Evolutionary conservation across 1,140 invertebrate genomes (phyloP), one percentile per base, ranked within the genome.

Genomic region (Diabrotica virgifera): DNA sequence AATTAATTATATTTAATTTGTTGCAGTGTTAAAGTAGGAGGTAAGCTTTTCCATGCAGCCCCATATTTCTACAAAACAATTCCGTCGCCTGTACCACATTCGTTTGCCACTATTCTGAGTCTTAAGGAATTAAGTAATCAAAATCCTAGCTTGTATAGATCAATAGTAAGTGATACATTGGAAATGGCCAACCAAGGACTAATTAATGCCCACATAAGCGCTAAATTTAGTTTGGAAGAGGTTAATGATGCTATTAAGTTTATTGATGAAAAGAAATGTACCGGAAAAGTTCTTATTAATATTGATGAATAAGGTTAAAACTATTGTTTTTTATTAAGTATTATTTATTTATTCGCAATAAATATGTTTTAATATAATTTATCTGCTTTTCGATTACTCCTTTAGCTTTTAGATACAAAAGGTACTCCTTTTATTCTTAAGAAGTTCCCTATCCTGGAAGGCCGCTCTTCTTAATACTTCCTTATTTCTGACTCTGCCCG

Each of bases 281-380:
- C 81, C 14, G 82, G 83, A 52, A 85, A 85, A 78, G 78, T 84
- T 51, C 70, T 85, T 35, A 75, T 85, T 59, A 66, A 77, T 65
- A 68, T 79, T 14, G 70, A 71, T 55, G 54, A 69, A 10, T 66
- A 59, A 46, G 14, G 12, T 59, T 6, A 6, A 14, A 67, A 63
- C 58, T 62, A 36, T 46, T 36, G 35, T 52, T 51, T 52, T 61
- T 50, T n/a, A 6, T 37, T n/a, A 58, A 46, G n/a, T 13, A 37
- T 58, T 58, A 37, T 58, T 58, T 38, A 58, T 37, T 58, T 11
- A 6, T 35, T 56, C 54, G 35, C 5, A 24, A 24, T 56, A 54
- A 11, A 11, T 51, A 51, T 51, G 9, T 51, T 51, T 50, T 50
- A 50, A 8, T 50, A 50, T 11, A 11, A 51, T 11, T 2, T 10